A percentile compares a stretch with the other conserved stretches of the same genome.
Conservation (phyloP, 2,113 vertebrate species). For the Vulpes lagopus region DNA sequence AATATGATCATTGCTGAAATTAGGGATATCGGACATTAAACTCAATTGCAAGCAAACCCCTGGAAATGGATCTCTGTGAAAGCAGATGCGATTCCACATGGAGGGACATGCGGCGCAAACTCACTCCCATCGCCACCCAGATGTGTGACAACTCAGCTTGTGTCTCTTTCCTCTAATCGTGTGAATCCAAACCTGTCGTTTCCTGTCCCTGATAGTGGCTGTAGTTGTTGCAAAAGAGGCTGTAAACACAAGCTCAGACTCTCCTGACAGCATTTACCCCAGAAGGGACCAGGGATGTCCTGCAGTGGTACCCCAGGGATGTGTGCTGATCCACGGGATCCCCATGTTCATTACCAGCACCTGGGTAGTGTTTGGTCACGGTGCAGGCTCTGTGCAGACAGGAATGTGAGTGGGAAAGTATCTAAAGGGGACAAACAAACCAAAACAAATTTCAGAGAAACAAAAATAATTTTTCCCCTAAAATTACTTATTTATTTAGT, state of each 20-base stretch:
- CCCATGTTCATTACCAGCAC: fast-evolving
- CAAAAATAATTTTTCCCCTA: too few relatives aligned
- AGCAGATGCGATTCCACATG: fast-evolving
- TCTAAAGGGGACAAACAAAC: not conserved
- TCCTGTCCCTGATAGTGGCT: not conserved
- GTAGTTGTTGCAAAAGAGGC: not conserved
- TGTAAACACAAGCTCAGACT: not conserved
- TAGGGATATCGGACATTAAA: not conserved
- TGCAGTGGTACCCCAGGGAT: not conserved
- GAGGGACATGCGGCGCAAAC: fast-evolving
- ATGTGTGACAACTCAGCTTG: fast-evolving
- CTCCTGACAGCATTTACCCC: fast-evolving
- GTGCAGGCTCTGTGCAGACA: fast-evolving
- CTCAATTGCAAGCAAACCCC: not conserved
- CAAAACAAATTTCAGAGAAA: not conserved
- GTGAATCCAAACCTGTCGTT: fast-evolving
- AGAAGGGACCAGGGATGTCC: too few relatives aligned
- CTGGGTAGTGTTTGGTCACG: fast-evolving
- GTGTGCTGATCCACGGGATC: fast-evolving
- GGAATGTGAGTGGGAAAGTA: fast-evolving
- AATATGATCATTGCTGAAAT: not conserved
- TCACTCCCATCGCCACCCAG: fast-evolving
- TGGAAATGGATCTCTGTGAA: not conserved
- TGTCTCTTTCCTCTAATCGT: fast-evolving
- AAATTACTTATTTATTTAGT: too few relatives aligned